Conservation (phyloP, 2,113 vertebrate species). For the Varanus salvator region DNA sequence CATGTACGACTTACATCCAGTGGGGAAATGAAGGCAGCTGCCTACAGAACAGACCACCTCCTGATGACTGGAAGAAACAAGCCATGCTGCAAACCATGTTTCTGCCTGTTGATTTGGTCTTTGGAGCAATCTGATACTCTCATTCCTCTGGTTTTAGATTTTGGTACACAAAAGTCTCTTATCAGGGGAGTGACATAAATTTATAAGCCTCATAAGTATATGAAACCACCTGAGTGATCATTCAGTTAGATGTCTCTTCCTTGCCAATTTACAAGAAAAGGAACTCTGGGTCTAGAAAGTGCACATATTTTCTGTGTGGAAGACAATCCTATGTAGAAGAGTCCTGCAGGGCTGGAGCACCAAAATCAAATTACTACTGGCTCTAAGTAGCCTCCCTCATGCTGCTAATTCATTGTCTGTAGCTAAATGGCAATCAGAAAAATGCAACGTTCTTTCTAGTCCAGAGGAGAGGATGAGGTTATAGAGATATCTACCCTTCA, state of each 20-base stretch:
- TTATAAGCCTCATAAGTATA: not conserved
- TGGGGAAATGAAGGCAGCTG: not conserved
- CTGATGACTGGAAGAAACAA: not conserved
- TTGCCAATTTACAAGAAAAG: constrained; percentile 35
- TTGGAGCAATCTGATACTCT: not conserved
- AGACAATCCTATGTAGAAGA: not conserved
- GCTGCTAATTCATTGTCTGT: constrained; percentile 52
- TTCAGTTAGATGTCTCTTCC: constrained; percentile 48
- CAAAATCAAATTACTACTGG: constrained; percentile 60
- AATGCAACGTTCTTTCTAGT: constrained; percentile 27
- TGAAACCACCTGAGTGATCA: not conserved
- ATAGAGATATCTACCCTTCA: not conserved
- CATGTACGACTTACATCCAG: not conserved
- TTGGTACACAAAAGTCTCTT: not conserved
- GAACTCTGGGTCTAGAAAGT: constrained; percentile 34
- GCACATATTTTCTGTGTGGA: constrained; percentile 14
- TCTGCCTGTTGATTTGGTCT: not conserved
- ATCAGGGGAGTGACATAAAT: not conserved
- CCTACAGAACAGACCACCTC: not conserved
- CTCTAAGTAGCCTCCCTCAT: constrained; percentile 34
- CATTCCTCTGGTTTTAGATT: not conserved
- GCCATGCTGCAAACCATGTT: not conserved
- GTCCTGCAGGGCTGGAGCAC: constrained; percentile 42
- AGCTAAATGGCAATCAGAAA: constrained; percentile 45
- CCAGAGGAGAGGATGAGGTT: constrained; percentile 6